Base-by-base conservation (phyloP, 2,797 vertebrate genomes). In the Percopsis omiscomaycus region DNA sequence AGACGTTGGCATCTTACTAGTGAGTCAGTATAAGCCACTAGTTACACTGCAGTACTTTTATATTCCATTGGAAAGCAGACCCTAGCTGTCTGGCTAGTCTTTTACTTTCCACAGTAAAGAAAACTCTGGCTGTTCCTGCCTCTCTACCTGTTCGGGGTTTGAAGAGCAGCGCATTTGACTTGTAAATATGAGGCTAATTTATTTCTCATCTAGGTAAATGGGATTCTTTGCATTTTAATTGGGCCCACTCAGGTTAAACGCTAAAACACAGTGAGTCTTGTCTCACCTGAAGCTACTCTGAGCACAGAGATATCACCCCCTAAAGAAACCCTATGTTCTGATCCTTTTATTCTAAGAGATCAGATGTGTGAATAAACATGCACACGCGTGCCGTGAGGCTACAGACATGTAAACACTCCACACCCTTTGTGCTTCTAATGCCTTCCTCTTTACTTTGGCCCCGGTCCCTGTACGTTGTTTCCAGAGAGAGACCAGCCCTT, bases 401-500 rank as follows among this genome's bases (percentile, higher is more conserved):
- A 66, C 27, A 44, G 42, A 2, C 10, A 59, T 59, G 51, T 71
- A 54, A 78, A 22, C 14, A 37, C 11, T 37, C 32, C 32, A 5
- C 8, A 8, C 6, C 32, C 8, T 5, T 8, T 37, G 6, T 37
- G 32, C 32, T 37, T 15, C 3, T 13, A 3, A 3, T 27, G 27
- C 27, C 9, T 46, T 54, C 12, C 63, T 68, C 47, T 70, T 75
- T 74, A 69, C 22, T 49, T 51, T 46, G 61, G 74, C 9, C 30
- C 59, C 71, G 55, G 54, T 66, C 67, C 80, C 63, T 79, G 67
- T 82, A 68, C 81, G 70, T 76, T 66, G 48, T 71, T 78, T 79
- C 71, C 69, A 86, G 73, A 84, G 70, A 12, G 4, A 6, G 75
- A 79, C 68, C 68, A 57, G 67, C 68, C 54, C 80, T 11, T 15